Evolutionary conservation across 1,140 invertebrate genomes (phyloP).

Genomic region (Zeugodacus cucurbitae): DNA sequence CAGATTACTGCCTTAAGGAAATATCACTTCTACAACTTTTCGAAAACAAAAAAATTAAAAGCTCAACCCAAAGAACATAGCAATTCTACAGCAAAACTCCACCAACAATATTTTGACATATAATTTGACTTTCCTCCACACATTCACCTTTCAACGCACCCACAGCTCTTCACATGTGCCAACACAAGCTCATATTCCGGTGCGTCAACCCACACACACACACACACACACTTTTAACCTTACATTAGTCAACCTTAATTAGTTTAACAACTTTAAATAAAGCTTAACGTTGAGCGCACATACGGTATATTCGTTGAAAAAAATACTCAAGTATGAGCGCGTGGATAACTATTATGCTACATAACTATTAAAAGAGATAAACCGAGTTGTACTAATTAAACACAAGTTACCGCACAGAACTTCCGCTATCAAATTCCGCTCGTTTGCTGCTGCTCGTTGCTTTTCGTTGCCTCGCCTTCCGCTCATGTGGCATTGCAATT

Average conservation of each 20-base stretch:
- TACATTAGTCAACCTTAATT: background rate
- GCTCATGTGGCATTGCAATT: background rate
- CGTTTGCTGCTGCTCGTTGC: background rate
- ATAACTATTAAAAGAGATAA: background rate
- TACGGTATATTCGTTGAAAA: background rate
- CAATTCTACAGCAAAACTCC: background rate
- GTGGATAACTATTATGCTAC: background rate
- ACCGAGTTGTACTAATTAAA: conserved; percentile 35
- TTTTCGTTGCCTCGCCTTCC: background rate
- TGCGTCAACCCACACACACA: background rate
- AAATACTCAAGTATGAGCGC: background rate
- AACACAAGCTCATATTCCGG: background rate
- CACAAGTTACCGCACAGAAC: conserved; percentile 15
- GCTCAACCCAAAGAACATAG: background rate
- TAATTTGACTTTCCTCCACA: background rate
- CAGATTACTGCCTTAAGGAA: too few relatives aligned
- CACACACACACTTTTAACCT: background rate
- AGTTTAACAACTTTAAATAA: background rate
- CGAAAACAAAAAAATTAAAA: background rate
- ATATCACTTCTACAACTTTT: too few relatives aligned
- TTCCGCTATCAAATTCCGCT: conserved; percentile 19
- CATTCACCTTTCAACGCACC: background rate
- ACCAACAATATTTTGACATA: background rate
- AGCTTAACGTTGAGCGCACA: background rate
- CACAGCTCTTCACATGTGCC: background rate